Conservation (phyloP, 1,140 invertebrate genomes). For the Papilio aristodemus region DNA sequence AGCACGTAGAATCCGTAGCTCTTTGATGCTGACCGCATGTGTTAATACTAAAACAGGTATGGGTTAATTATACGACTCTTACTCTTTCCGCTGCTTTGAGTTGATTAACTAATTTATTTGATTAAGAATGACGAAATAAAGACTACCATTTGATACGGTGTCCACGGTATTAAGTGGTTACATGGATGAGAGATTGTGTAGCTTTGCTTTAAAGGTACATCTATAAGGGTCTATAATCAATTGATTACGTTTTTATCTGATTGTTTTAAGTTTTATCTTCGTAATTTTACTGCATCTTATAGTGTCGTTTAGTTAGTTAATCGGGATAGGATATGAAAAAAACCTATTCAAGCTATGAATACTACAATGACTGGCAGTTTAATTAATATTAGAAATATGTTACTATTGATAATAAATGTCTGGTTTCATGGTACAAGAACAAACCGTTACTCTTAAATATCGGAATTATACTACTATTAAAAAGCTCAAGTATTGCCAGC, state of each 20-base stretch:
- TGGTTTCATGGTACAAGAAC: no score
- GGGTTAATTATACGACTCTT: constrained; percentile 28
- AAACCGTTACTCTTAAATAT: no score
- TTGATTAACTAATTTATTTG: constrained; percentile 36
- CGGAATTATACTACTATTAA: background rate
- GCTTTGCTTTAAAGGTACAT: constrained; percentile 2
- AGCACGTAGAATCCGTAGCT: constrained; percentile 14
- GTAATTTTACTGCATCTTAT: no score
- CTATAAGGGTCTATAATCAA: background rate
- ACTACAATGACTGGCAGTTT: no score
- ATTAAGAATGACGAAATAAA: constrained; percentile 31
- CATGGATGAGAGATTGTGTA: constrained; percentile 22
- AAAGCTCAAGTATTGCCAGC: background rate
- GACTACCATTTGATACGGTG: constrained; percentile 30
- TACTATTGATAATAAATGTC: no score
- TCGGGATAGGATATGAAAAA: no score
- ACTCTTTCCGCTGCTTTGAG: constrained; percentile 29
- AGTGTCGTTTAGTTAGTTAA: no score
- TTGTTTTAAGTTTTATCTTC: background rate
- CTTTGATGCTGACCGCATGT: constrained; percentile 27
- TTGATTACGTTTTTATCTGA: background rate
- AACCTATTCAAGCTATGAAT: no score
- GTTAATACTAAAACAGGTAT: constrained; percentile 30
- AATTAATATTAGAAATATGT: no score
- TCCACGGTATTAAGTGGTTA: constrained; percentile 33